Conservation (phyloP, 2,888 invertebrate species). For the Bedellia somnulentella region DNA sequence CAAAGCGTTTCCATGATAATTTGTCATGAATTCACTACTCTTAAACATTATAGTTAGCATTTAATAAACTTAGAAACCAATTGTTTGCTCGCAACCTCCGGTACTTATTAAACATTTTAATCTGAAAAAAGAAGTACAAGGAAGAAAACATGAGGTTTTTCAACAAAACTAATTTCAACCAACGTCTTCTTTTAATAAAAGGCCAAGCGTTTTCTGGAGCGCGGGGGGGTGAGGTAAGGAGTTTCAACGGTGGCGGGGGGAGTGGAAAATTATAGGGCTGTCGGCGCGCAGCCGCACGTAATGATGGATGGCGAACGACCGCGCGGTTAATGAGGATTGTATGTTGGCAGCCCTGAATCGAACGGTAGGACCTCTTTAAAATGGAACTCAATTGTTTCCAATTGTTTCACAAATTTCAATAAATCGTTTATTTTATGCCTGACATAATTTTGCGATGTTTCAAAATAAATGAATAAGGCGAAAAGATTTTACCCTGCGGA, state of each 20-base stretch:
- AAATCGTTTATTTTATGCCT: too few relatives aligned
- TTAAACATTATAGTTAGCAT: too few relatives aligned
- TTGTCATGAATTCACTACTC: too few relatives aligned
- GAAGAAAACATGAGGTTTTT: conserved; percentile 17
- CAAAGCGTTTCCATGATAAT: too few relatives aligned
- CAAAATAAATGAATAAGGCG: too few relatives aligned
- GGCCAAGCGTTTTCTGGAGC: conserved; percentile 14
- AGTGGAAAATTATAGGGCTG: conserved; percentile 49
- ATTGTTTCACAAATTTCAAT: conserved; percentile 2
- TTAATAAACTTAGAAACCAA: too few relatives aligned
- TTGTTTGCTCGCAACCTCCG: too few relatives aligned
- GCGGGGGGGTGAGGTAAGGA: conserved; percentile 16
- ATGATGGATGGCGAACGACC: conserved; percentile 43
- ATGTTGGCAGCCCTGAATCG: conserved; percentile 32
- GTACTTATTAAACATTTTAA: too few relatives aligned
- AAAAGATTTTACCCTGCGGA: too few relatives aligned
- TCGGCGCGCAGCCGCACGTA: conserved; percentile 30
- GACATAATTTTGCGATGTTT: too few relatives aligned
- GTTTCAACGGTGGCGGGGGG: conserved; percentile 15
- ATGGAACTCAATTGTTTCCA: conserved; percentile 7
- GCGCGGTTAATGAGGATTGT: conserved; percentile 37
- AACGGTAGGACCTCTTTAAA: conserved; percentile 1
- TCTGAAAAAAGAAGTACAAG: too few relatives aligned
- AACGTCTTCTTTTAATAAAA: conserved; percentile 41
- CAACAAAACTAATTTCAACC: conserved; percentile 34